A percentile compares a stretch with the other conserved stretches of the same genome.
Conservation (phyloP, 2,113 vertebrate species). For the Eptesicus fuscus region DNA sequence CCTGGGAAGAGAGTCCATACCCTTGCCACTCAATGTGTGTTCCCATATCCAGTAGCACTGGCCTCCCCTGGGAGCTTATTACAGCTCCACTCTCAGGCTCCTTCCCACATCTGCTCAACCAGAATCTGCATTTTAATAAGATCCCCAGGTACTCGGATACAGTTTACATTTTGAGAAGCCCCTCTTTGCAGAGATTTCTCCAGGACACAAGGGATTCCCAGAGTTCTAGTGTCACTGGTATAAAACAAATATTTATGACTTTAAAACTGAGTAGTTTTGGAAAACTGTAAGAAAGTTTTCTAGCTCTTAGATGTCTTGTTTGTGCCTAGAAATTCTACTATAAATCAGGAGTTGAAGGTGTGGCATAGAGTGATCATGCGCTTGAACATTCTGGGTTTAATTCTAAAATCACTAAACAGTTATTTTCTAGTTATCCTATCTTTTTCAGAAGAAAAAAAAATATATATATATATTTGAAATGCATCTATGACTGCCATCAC, state of each 20-base stretch:
- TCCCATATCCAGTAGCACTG: not conserved
- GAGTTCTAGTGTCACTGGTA: not conserved
- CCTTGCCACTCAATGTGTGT: not conserved
- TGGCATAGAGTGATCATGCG: not conserved
- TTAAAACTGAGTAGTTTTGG: not conserved
- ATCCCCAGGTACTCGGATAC: not conserved
- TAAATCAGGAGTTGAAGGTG: not conserved
- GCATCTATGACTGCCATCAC: not conserved
- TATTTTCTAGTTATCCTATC: not conserved
- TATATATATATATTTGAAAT: not conserved
- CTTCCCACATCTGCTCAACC: not conserved
- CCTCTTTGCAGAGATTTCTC: constrained; percentile 17
- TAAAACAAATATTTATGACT: not conserved
- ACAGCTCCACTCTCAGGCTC: not conserved
- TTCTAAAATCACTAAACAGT: not conserved
- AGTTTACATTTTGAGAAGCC: not conserved
- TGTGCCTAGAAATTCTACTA: not conserved
- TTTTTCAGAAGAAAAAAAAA: constrained; percentile 5
- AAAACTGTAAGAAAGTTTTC: not conserved
- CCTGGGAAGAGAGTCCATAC: not conserved
- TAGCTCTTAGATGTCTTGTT: not conserved
- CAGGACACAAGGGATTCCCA: not conserved
- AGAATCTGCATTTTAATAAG: constrained; percentile 41
- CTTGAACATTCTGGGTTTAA: not conserved
- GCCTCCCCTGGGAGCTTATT: not conserved